These are phyloP conservation scores for Luehdorfia chinensis DNA, from an alignment of 1,140 invertebrate genomes.

Conservation along the genomic window DNA sequence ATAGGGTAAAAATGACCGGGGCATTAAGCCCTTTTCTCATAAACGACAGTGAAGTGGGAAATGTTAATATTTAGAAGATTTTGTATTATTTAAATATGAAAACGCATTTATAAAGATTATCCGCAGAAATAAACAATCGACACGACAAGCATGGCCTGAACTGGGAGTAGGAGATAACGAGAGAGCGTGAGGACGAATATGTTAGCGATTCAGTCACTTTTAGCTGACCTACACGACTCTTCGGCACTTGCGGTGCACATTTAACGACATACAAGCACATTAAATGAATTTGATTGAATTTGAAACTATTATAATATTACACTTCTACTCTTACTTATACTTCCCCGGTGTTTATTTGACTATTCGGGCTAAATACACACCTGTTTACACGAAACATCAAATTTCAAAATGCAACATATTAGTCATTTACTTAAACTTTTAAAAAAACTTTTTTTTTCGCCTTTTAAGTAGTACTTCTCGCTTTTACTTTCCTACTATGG, in stretches of 20 bases:
- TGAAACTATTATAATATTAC: no score
- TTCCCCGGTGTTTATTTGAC: no score
- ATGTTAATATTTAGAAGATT: conserved; percentile 3
- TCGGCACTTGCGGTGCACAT: conserved; percentile 2
- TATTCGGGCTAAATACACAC: no score
- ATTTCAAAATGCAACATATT: no score
- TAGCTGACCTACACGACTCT: conserved; percentile 35
- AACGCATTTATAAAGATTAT: conserved; percentile 62
- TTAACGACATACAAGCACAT: not conserved
- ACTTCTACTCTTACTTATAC: no score
- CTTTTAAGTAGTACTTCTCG: no score
- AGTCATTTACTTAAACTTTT: no score
- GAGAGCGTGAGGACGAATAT: conserved; percentile 54
- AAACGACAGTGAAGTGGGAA: not conserved
- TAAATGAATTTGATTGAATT: not conserved
- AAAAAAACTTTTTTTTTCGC: no score
- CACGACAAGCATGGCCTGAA: conserved; percentile 26
- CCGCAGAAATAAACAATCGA: conserved; percentile 61
- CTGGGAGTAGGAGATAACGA: conserved; percentile 46
- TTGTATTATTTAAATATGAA: conserved; percentile 37
- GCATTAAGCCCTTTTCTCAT: conserved; percentile 6
- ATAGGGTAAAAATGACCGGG: not conserved
- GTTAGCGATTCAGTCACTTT: conserved; percentile 53
- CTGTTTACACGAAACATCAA: no score
- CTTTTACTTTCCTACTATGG: no score